Base-by-base conservation (phyloP, 2,888 invertebrate species). In the Arrhopalites spinosus region DNA sequence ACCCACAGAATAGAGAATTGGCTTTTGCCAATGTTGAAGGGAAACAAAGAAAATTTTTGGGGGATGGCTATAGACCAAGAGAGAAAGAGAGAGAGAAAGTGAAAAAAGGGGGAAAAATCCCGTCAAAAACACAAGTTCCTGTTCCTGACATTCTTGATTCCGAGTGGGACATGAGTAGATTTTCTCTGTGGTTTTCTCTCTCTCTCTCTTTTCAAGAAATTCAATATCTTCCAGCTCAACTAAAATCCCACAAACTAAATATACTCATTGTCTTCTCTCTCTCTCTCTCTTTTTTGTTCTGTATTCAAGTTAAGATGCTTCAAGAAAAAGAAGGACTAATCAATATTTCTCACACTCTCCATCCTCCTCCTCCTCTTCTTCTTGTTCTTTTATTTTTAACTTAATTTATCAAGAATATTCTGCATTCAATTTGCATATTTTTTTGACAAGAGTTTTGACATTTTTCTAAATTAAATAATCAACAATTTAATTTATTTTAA, bases 191-290 rank as follows among this genome's bases (percentile, higher is more conserved):
- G 50, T 50, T 50, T 50, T n/a, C n/a, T n/a, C n/a, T n/a, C n/a
- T n/a, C n/a, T n/a, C 50, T 17, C 2, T 8, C 50, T 11, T 11
- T 36, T 11, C 3, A 36, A 11, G 15, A 50, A 50, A 50, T 50
- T 50, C 50, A 50, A 50, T 50, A 50, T 50, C 50, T 50, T 50
- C 50, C 50, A 50, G 50, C 50, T 50, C 50, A 50, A n/a, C 50
- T 50, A 15, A 15, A 50, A n/a, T 50, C n/a, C 50, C 50, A 50
- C 17, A 15, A 50, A 50, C 50, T 50, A 50, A 50, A 50, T 36
- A 36, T 36, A 36, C 36, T 36, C 36, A 3, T 36, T 11, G 3
- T 36, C 36, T 36, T 11, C 11, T 36, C 36, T 7, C 3, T 11
- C 36, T 7, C 36, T 11, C 36, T 11, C 36, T 36, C 36, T 11